Conservation (phyloP, 1,140 invertebrate genomes). For the Harpegnathos saltator region DNA sequence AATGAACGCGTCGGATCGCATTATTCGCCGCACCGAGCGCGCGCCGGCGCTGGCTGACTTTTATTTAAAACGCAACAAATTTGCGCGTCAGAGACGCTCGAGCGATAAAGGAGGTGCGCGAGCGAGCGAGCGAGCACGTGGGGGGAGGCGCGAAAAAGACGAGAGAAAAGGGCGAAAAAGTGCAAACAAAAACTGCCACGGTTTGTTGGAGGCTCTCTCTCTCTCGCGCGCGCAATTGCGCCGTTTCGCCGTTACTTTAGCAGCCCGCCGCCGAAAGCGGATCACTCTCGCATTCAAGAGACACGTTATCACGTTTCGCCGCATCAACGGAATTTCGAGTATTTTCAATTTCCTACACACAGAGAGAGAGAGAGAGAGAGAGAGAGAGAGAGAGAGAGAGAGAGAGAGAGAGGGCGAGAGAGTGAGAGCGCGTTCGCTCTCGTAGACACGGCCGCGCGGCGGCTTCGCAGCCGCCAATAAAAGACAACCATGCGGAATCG, state of each 20-base stretch:
- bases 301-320: conserved; percentile 75
- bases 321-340: conserved; percentile 78
- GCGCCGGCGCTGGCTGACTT: conserved; percentile 9
- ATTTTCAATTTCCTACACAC: conserved; percentile 76
- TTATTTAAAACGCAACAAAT: conserved; percentile 59
- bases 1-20: conserved; percentile 44
- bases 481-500: conserved; percentile 37
- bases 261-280: conserved; percentile 60
- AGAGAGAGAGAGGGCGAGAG: background rate
- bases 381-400: background rate
- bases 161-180: conserved; percentile 15
- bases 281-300: conserved; percentile 75
- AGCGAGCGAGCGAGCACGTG: too few species aligned
- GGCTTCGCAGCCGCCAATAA: conserved; percentile 54
- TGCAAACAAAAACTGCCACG: conserved; percentile 14
- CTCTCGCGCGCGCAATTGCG: conserved; percentile 34
- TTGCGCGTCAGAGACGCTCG: conserved; percentile 8
- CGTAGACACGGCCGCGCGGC: conserved; percentile 49
- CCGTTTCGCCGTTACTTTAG: conserved; percentile 71
- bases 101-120: conserved; percentile 62
- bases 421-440: background rate
- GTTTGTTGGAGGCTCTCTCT: background rate
- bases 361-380: background rate
- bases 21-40: conserved; percentile 19
- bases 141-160: too few species aligned